Base-by-base conservation (phyloP, 2,113 vertebrate genomes). In the Sapayoa aenigma region DNA sequence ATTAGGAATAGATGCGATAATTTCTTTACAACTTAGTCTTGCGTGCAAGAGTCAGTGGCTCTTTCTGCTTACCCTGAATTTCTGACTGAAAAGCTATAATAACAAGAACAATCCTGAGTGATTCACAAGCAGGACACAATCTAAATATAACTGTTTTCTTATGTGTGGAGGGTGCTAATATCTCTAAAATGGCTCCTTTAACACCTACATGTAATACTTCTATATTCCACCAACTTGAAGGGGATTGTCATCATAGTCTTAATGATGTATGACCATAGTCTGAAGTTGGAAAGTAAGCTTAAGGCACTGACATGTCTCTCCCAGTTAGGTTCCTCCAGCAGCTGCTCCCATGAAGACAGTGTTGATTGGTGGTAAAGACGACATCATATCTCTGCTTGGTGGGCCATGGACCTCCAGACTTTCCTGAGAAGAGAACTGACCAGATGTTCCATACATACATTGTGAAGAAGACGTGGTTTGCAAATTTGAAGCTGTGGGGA, bases 271-370 rank as follows among this genome's bases (percentile, higher is more conserved):
- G n/a, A n/a, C n/a, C n/a, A n/a, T n/a, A n/a, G n/a, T 75, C 47
- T 80, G 42, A 14, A 69, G 62, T 41, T 83, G 46, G 30, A 86
- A 87, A 69, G 53, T 46, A 69, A 79, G 46, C 46, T 53, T 83
- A 84, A 92, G 83, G 69, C 75, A 92, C 50, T 67, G 75, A 55
- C 44, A 58, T 12, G 9, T 75, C 15, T 78, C 25, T 72, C 23
- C n/a, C n/a, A 50, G 15, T 71, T 98, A 99, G n/a, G 98, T 98
- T 95, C 98, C 98, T 49, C 98, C 98, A 65, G 98, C 98, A 69
- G 98, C 97, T 42, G 98, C 87, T 82, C 99, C 99, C 99, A 99
- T 99, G 95, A 99, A 99, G 88, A 99, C 99, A 5, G 99, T 99
- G 89, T 99, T 99, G 97, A 99, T 99, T 88, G 99, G 99, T 56